Evolutionary conservation across 2,113 vertebrate species (phyloP), one percentile per base, ranked within the genome.

Genomic region (Rhipidura dahli): DNA sequence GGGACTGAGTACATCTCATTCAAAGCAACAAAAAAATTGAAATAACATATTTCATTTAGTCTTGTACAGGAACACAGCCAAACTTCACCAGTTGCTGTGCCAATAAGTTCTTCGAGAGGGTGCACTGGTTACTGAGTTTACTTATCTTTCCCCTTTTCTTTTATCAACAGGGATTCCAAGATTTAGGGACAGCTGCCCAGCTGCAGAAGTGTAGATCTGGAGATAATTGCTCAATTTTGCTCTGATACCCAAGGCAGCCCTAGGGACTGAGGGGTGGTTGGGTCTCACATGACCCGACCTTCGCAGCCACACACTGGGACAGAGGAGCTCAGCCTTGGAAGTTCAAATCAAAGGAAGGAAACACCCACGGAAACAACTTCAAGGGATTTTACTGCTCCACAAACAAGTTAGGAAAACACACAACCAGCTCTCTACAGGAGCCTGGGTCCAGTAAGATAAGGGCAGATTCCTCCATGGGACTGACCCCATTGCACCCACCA

Each of bases 401-500:
- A 82, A 20, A 66, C 31, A 54, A 35, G 20, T 20, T 2, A 47
- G 49, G 51, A 70, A 54, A 64, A 44, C 23, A 49, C 64, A n/a
- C 10, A 61, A 12, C 22, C 31, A 21, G 5, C 13, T 77, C 35
- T 50, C n/a, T 2, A 0, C 0, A 0, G 7, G 26, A 35, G 14
- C 49, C 49, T 47, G 42, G 4, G 27, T 42, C 33, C 44, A 68
- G 51, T 10, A 76, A 40, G 16, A 7, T 8, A 35, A 51, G 19
- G 54, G 26, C 42, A 83, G 61, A 22, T 42, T 61, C 64, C 64
- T 35, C 21, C 14, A 6, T 1, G 1, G 30, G 45, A 35, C 57
- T 54, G 39, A 65, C 18, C 31, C n/a, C 3, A 0, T 8, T 31
- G 49, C 37, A 3, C 21, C 31, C 60, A 47, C 11, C 44, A 40